phyloP scores from a whole-genome alignment of 2,888 invertebrate genomes.

The Eristalis intricaria region DNA sequence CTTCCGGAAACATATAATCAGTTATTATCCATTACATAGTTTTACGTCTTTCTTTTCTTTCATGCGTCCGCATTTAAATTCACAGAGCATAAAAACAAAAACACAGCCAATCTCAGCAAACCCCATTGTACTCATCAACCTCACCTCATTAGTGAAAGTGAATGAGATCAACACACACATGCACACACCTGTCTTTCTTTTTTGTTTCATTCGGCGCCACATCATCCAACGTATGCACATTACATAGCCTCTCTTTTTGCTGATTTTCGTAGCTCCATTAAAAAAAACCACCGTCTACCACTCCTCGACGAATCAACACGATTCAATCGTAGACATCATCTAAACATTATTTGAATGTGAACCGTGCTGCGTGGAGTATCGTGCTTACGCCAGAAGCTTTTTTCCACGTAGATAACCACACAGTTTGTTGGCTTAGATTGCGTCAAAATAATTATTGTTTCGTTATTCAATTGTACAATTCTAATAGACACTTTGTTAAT shows the following conservation, averaged over 20 bases:
- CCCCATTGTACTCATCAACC: not conserved
- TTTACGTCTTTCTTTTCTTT: not conserved
- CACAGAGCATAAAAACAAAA: too few species aligned
- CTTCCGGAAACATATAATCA: not conserved
- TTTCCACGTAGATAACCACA: not conserved
- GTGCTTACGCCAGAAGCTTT: conserved; percentile 20
- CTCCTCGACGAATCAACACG: not conserved
- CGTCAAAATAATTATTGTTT: not conserved
- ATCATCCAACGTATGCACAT: conserved; percentile 12
- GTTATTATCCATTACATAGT: not conserved
- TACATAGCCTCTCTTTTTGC: not conserved
- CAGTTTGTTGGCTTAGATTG: not conserved
- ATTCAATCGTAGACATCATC: not conserved
- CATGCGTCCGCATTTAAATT: not conserved
- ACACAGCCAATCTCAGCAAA: not conserved
- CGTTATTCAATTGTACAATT: not conserved
- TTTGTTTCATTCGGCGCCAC: conserved; percentile 26
- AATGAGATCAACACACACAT: not conserved
- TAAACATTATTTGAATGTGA: not conserved
- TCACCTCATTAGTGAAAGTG: conserved; percentile 26
- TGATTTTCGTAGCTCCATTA: not conserved
- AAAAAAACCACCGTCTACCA: not conserved
- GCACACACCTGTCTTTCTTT: not conserved
- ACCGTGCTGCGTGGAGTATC: conserved; percentile 10
- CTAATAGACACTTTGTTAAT: not conserved